These are phyloP conservation scores for Dryas iulia DNA, from an alignment of 1,140 invertebrate genomes.

Conservation along the genomic window DNA sequence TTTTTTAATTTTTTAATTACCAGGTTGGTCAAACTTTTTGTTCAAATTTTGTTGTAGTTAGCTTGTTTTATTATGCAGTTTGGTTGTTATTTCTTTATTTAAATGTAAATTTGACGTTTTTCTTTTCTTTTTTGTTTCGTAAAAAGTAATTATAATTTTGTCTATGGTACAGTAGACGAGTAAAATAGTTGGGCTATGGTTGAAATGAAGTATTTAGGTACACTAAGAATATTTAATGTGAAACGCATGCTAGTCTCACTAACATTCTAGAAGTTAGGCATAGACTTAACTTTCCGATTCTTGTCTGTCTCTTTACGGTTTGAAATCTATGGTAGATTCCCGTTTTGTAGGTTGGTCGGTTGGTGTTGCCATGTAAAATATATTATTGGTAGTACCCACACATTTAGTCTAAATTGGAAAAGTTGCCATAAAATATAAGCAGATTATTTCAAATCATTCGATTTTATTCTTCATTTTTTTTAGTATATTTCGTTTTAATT, in stretches of 20 bases:
- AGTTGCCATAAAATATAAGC: neutral
- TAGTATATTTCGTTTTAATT: neutral
- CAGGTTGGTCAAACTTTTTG: neutral
- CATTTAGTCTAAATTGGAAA: neutral
- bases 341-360: slow-evolving; percentile 31
- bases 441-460: neutral
- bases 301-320: slow-evolving; percentile 43
- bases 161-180: slow-evolving; percentile 49
- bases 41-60: neutral
- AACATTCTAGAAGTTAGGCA: slow-evolving; percentile 59
- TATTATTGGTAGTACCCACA: neutral
- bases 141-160: slow-evolving; percentile 29
- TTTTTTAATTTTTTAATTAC: neutral
- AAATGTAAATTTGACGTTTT: too few species aligned
- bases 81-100: neutral
- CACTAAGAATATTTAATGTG: slow-evolving; percentile 52
- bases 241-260: slow-evolving; percentile 73
- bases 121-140: neutral
- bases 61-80: too few species aligned
- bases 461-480: slow-evolving; percentile 8
- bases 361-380: slow-evolving; percentile 58
- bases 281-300: slow-evolving; percentile 41
- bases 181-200: slow-evolving; percentile 68
- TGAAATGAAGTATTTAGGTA: slow-evolving; percentile 55
- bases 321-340: slow-evolving; percentile 49